Evolutionary conservation across 2,113 vertebrate species (phyloP), one percentile per base, ranked within the genome.

Genomic region (Labeo rohita): DNA sequence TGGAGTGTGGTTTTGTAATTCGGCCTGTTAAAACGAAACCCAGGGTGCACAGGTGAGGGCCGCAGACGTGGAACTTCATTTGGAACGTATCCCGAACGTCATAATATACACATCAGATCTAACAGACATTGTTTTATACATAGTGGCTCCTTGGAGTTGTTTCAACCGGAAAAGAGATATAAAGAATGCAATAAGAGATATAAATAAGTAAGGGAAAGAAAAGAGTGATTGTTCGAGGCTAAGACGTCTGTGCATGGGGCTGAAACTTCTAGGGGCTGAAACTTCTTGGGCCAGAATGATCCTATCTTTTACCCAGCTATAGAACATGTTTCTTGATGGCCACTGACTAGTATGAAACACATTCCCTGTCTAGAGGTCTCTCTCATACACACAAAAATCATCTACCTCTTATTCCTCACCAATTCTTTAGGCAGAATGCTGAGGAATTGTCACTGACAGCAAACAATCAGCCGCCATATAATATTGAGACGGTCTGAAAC

Each of bases 1-100:
- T 84, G 28, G 87, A 89, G 88, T 65, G 45, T 84, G 81, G 79
- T 45, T 54, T 54, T 88, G 87, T 85, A 90, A 90, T 80, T 49
- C 39, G 63, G 86, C 49, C 79, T 54, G 59, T 80, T 84, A 50
- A 79, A 63, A 45, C 6, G 39, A 80, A 77, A 74, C 52, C 23
- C 43, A 56, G n/a, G 34, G 76, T 49, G 49, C 68, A 49, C 82
- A 84, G 82, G 86, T 80, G 75, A 81, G 54, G 45, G 66, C 75
- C 2, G 4, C n/a, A 78, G 49, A 73, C 3, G 52, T 18, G 39
- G 61, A 34, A 47, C 56, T 65, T 63, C 39, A 65, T 39, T 28
- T 81, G 79, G 59, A 81, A 6, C 21, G 13, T 28, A 66, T 65
- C 79, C 61, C 66, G 61, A 50, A 47, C 8, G n/a, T 81, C 79